A percentile compares a stretch with the other conserved stretches of the same genome.
Conservation (phyloP, 53 echinoderm and acorn worm species). For the Temnopleurus reevesii region DNA sequence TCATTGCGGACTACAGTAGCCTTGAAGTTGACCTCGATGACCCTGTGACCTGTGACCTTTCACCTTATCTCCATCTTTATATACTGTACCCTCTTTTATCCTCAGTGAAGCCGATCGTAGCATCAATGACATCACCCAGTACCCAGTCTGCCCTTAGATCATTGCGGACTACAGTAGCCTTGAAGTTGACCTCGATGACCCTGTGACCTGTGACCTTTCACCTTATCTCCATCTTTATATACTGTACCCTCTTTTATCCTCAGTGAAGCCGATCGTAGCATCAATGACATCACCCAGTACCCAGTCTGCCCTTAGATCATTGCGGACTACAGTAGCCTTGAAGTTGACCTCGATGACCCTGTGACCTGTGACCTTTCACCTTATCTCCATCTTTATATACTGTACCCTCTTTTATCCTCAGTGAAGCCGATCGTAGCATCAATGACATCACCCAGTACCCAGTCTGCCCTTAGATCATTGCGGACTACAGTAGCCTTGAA, state of each 20-base stretch:
- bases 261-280: slow-evolving; percentile 97
- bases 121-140: slow-evolving; percentile 97
- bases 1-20: slow-evolving; percentile 88
- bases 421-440: slow-evolving; percentile 96
- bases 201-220: slow-evolving; percentile 93
- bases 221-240: no score
- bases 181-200: slow-evolving; percentile 79
- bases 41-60: slow-evolving; percentile 90
- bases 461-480: slow-evolving; percentile 95
- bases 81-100: no score
- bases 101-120: slow-evolving; percentile 94
- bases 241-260: no score
- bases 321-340: slow-evolving; percentile 80
- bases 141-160: slow-evolving; percentile 98
- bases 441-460: slow-evolving; percentile 99
- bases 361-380: slow-evolving; percentile 94
- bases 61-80: no score
- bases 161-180: slow-evolving; percentile 84
- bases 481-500: slow-evolving; percentile 79
- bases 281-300: slow-evolving; percentile 98
- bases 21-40: slow-evolving; percentile 77
- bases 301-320: slow-evolving; percentile 98
- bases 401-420: no score
- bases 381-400: no score
- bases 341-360: slow-evolving; percentile 81